A percentile compares a stretch with the other conserved stretches of the same genome.
phyloP scores from a whole-genome alignment of 2,797 vertebrate genomes.

The Falco cherrug region DNA sequence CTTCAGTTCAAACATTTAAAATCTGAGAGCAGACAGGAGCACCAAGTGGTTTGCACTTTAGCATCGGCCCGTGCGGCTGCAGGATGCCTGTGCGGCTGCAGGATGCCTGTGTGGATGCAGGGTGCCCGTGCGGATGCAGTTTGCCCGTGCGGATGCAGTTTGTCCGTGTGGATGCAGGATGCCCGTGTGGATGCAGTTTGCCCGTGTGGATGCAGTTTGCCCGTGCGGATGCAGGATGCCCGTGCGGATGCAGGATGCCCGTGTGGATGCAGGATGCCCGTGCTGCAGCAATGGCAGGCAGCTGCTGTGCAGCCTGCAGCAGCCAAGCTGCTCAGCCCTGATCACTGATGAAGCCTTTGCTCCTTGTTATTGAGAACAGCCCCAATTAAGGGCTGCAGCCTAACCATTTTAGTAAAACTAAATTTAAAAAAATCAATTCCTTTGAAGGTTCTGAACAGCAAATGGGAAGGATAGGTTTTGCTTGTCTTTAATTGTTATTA shows the following conservation, averaged over 20 bases:
- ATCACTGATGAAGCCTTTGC: neutral
- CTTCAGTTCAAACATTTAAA: neutral
- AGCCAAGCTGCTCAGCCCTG: neutral
- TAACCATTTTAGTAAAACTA: neutral
- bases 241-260: neutral
- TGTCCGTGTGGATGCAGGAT: neutral
- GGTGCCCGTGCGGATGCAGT: neutral
- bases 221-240: neutral
- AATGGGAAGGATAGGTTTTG: neutral
- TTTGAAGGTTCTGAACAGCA: neutral
- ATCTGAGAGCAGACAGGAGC: neutral
- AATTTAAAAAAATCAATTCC: neutral
- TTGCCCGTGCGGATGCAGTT: neutral
- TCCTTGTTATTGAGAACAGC: neutral
- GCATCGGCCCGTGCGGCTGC: neutral
- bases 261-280: neutral
- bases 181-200: neutral
- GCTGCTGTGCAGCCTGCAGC: neutral
- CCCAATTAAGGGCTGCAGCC: neutral
- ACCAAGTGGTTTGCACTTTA: rapidly evolving
- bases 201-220: neutral
- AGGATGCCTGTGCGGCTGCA: neutral
- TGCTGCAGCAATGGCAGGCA: neutral
- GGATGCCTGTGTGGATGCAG: neutral
- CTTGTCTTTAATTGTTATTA: neutral